Percentiles rank a stretch among this genome's conserved stretches.
Evolutionary conservation across 2,113 vertebrate genomes (phyloP).

Genomic region (Argyrosomus japonicus): DNA sequence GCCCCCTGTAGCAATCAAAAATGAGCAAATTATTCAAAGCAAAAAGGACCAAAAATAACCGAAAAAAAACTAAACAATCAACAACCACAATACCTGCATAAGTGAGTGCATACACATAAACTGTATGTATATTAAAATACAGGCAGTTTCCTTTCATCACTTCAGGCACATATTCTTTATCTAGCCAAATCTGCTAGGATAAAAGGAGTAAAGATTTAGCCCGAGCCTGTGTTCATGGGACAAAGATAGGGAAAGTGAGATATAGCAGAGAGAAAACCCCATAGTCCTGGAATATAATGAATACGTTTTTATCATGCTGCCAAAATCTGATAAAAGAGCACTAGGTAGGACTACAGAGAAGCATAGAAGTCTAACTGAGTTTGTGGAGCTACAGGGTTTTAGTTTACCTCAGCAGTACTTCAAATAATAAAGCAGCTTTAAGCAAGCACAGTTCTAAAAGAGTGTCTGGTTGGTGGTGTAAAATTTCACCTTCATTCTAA

Average conservation of each 20-base stretch:
- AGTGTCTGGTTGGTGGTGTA: conserved; percentile 7
- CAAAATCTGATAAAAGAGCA: conserved; percentile 50
- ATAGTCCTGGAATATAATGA: conserved; percentile 52
- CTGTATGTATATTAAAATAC: not conserved
- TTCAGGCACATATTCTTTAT: conserved; percentile 11
- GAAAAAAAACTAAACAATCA: not conserved
- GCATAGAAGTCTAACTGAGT: conserved; percentile 13
- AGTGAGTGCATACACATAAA: not conserved
- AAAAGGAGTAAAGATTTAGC: conserved; percentile 30
- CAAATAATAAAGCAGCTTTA: conserved; percentile 38
- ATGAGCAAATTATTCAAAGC: not conserved
- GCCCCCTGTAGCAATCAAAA: not conserved
- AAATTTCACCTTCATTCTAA: conserved; percentile 33
- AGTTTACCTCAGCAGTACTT: conserved; percentile 53
- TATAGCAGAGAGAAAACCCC: conserved; percentile 34
- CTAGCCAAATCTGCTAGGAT: conserved; percentile 19
- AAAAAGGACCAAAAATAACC: not conserved
- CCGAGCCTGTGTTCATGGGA: conserved; percentile 27
- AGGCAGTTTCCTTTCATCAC: not conserved
- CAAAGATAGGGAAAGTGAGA: conserved; percentile 26
- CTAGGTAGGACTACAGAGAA: conserved; percentile 19
- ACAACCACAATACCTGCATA: not conserved
- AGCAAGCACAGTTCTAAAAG: conserved; percentile 2
- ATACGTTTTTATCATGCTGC: conserved; percentile 49
- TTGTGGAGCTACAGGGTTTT: conserved; percentile 35